Percentiles rank a stretch among this genome's conserved stretches.
These are phyloP conservation scores for Coturnix japonica DNA, from an alignment of 2,113 vertebrate species.

Conservation along the genomic window DNA sequence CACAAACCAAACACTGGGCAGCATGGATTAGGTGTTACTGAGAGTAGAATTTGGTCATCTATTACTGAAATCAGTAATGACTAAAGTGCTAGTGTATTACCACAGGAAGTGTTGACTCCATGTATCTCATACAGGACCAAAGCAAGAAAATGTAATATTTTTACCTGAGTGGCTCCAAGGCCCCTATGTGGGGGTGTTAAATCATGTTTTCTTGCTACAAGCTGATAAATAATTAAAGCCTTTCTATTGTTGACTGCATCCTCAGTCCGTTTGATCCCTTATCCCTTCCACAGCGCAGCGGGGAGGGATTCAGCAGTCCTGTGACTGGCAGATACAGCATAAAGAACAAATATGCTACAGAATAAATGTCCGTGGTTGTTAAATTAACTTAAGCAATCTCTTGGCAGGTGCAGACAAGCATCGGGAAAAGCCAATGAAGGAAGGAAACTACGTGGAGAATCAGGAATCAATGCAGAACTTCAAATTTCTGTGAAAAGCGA, in stretches of 20 bases:
- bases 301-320: background rate
- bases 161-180: conserved; percentile 49
- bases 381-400: conserved; percentile 10
- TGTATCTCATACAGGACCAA: conserved; percentile 7
- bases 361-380: background rate
- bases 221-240: conserved; percentile 26
- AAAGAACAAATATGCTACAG: background rate
- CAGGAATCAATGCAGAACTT: background rate
- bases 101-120: background rate
- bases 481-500: background rate
- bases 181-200: background rate
- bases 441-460: background rate
- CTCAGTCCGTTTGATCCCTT: background rate
- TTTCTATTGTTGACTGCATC: background rate
- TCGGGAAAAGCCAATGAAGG: background rate
- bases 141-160: conserved; percentile 52
- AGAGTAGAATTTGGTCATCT: background rate
- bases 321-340: background rate
- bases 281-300: background rate
- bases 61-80: background rate
- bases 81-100: background rate
- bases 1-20: background rate
- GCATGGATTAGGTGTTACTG: background rate
- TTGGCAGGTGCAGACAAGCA: conserved; percentile 29
- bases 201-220: conserved; percentile 3